These are phyloP conservation scores for Lagodon rhomboides DNA, from an alignment of 2,797 vertebrate species.

Conservation along the genomic window DNA sequence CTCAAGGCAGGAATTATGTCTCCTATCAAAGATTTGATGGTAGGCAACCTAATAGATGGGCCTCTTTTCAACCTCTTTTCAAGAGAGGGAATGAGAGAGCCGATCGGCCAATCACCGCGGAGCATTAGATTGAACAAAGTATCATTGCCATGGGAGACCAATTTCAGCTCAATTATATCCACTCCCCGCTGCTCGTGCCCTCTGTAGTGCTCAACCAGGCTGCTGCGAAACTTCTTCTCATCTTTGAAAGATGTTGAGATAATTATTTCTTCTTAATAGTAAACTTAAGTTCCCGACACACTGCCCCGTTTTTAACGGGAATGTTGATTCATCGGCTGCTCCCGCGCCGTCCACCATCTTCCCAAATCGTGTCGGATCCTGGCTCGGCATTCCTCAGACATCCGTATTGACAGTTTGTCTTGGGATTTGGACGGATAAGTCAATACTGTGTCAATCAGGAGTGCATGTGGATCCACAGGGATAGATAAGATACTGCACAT, in stretches of 20 bases:
- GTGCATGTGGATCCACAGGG: conserved; percentile 34
- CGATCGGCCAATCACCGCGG: conserved; percentile 72
- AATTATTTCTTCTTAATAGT: conserved; percentile 80
- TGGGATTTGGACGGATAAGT: conserved; percentile 60
- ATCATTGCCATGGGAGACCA: conserved; percentile 86
- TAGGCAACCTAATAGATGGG: conserved; percentile 67
- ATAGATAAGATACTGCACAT: conserved; percentile 6
- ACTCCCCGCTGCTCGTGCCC: conserved; percentile 85
- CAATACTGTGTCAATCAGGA: conserved; percentile 68
- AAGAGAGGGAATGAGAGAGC: conserved; percentile 72
- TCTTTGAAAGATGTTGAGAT: conserved; percentile 80
- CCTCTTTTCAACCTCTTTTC: conserved; percentile 73
- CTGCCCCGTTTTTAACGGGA: conserved; percentile 49
- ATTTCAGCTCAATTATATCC: conserved; percentile 88
- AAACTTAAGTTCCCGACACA: conserved; percentile 65
- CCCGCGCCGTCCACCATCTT: conserved; percentile 19
- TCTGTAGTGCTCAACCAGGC: conserved; percentile 80
- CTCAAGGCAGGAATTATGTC: conserved; percentile 68
- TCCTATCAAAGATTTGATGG: conserved; percentile 74
- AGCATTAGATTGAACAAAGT: conserved; percentile 83
- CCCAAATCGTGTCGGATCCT: conserved; percentile 33
- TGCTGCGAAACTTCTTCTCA: conserved; percentile 77
- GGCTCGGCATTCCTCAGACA: conserved; percentile 28
- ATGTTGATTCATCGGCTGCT: conserved; percentile 40
- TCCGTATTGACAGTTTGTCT: conserved; percentile 69